Base-by-base conservation (phyloP, 2,113 vertebrate genomes). In the Bufo gargarizans region DNA sequence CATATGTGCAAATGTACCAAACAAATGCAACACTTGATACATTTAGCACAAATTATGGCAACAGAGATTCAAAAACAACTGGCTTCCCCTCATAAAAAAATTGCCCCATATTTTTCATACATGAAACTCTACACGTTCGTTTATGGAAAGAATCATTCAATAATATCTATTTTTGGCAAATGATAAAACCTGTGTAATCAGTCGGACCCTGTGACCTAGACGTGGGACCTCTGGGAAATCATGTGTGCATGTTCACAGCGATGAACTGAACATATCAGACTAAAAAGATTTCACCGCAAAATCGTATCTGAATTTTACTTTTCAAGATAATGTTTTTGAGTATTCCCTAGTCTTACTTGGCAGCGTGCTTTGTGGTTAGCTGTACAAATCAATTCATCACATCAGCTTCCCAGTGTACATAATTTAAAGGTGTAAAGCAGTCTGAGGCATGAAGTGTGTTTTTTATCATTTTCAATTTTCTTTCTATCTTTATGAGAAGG, bases 321-420 rank as follows among this genome's bases (percentile, higher is more conserved):
- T 81, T 61, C 4, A 17, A 81, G 56, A 81, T 50, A 76, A 76
- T 20, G 79, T 45, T 81, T 81, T 61, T 61, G 43, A 45, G 43
- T 47, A 80, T 80, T 80, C 77, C 53, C 53, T 33, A 80, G 77
- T 16, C 77, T 43, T 58, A 22, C 33, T 53, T 53, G 20, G 72
- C 43, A 45, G 12, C 0, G 2, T 45, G 22, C 79, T 45, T 61
- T 45, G 56, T 45, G 33, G 79, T 61, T 59, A 81, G 55, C 56
- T 81, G 79, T 81, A 61, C 56, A 81, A 81, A 20, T 61, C 56
- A 74, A 74, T 49, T 74, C 43, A 19, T 74, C 45, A 17, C 20
- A 61, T 19, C 33, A 19, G n/a, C 78, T 81, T 59, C 10, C 61
- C 43, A 43, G 9, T 20, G 33, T 61, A 47, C 43, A 81, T 45